Evolutionary conservation across 2,888 invertebrate genomes (phyloP).

Genomic region (Germaria angustata): DNA sequence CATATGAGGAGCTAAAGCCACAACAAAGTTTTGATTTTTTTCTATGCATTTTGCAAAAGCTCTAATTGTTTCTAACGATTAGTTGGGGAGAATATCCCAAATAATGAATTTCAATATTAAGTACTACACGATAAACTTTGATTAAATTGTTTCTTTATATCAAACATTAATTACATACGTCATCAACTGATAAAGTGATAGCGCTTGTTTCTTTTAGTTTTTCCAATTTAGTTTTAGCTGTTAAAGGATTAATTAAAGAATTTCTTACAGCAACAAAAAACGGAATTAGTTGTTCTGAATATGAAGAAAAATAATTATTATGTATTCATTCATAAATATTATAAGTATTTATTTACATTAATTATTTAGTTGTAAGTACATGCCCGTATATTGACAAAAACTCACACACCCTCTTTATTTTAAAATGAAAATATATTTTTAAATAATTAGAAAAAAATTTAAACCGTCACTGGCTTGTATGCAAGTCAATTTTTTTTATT

Average conservation of each 20-base stretch:
- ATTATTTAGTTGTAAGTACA: constrained; percentile 21
- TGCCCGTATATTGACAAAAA: neutral
- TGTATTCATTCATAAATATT: constrained; percentile 37
- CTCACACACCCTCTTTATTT: constrained; percentile 47
- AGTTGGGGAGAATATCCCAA: too few relatives aligned
- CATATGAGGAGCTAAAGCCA: too few relatives aligned
- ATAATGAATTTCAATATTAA: too few relatives aligned
- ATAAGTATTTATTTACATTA: constrained; percentile 38
- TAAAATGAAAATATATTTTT: constrained; percentile 12
- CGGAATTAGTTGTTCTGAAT: constrained; percentile 21
- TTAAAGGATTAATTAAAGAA: constrained; percentile 8
- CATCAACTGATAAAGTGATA: too few relatives aligned
- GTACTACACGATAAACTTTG: too few relatives aligned
- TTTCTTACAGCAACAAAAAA: constrained; percentile 13
- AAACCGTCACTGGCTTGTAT: constrained; percentile 20
- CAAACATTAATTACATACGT: too few relatives aligned
- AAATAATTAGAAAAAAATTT: neutral
- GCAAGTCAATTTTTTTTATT: neutral
- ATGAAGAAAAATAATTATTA: neutral
- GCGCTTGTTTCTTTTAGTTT: too few relatives aligned
- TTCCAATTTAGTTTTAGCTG: too few relatives aligned
- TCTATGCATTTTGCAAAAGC: too few relatives aligned
- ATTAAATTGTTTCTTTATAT: too few relatives aligned
- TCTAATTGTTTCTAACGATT: too few relatives aligned
- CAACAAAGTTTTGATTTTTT: too few relatives aligned